phyloP scores from a whole-genome alignment of 2,888 invertebrate genomes.

The Syrphus vitripennis region DNA sequence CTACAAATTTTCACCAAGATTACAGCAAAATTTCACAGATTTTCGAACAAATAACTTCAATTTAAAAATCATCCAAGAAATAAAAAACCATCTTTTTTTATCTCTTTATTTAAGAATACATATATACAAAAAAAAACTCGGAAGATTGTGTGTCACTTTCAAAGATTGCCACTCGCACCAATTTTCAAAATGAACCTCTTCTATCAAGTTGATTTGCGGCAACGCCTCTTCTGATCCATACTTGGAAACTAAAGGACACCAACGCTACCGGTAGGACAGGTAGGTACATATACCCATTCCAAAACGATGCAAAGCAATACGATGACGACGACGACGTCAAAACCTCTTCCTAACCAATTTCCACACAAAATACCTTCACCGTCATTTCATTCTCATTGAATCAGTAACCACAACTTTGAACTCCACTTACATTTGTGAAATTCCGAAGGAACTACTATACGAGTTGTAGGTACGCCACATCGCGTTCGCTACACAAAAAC shows the following conservation, averaged over 20 bases:
- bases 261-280: neutral
- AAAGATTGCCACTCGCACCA: neutral
- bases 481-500: neutral
- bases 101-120: neutral
- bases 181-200: neutral
- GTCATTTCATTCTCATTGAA: slow-evolving; percentile 38
- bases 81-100: neutral
- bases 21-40: neutral
- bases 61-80: neutral
- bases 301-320: neutral
- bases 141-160: neutral
- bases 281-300: too few species aligned
- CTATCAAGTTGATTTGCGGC: slow-evolving; percentile 1
- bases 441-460: slow-evolving; percentile 3
- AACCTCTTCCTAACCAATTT: slow-evolving; percentile 11
- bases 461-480: neutral
- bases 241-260: neutral
- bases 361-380: slow-evolving; percentile 35
- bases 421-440: slow-evolving; percentile 25
- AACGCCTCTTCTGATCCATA: slow-evolving; percentile 1
- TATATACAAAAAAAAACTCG: neutral
- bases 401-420: slow-evolving; percentile 37
- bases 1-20: neutral
- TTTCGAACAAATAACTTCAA: neutral
- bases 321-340: neutral